Base-by-base conservation (phyloP, 2,113 vertebrate species). In the Atherinomorus stipes region DNA sequence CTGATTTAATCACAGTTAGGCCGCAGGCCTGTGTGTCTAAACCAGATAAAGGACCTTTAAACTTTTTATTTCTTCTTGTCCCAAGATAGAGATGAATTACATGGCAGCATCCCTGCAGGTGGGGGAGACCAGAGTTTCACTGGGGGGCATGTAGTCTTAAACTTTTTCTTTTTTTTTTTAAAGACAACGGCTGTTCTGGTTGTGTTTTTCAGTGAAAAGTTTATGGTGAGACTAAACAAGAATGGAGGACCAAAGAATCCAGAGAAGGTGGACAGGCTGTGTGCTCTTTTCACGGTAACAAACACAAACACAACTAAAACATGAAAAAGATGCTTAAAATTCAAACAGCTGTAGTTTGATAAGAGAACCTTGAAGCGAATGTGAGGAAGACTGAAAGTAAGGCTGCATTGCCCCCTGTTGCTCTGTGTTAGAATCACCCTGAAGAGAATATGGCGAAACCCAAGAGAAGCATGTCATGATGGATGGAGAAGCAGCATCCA, bases 161-260 rank as follows among this genome's bases (percentile, higher is more conserved):
- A 40, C 45, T 10, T 47, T 7, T 15, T 2, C n/a, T n/a, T 11
- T n/a, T 1, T 0, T 0, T 2, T 63, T 7, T 37, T 28, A 22
- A 34, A 66, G 0, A 0, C 1, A 0, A n/a, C 1, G 31, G 4
- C 16, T 16, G 3, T 21, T 80, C 47, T 89, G 82, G 78, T 65
- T 74, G 45, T 89, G 73, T 84, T 92, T 94, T 71, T 84, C 58
- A 99, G 98, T 87, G 98, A 99, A 92, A 96, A 96, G 85, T 99
- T 99, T 89, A 95, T 99, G 95, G 97, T 98, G 85, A 95, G 95
- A 83, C 93, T 99, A 77, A 99, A 99, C 95, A 99, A 99, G 93
- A 99, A 97, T 0, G 98, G 98, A 85, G 97, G 96, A 18, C 96
- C 97, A 7, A 97, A 95, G 90, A 99, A 98, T 76, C 96, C 96